These are phyloP conservation scores for Aldabrachelys gigantea DNA, from an alignment of 2,113 vertebrate genomes.

Conservation along the genomic window DNA sequence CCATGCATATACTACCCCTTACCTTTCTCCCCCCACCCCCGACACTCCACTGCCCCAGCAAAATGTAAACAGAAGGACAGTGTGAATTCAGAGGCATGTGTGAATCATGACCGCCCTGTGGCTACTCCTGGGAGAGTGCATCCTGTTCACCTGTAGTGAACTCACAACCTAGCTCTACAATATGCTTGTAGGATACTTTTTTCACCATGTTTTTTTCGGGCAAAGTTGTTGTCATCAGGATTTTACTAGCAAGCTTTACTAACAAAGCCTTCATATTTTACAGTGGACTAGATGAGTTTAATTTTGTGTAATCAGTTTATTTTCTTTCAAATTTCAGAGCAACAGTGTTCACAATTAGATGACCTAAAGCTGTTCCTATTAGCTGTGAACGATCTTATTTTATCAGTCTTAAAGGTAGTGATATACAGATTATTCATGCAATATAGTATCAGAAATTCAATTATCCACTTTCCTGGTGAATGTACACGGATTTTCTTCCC, in stretches of 20 bases:
- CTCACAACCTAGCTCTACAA: background rate
- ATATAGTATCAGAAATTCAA: background rate
- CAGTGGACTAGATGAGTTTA: background rate
- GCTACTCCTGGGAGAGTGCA: background rate
- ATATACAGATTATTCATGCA: background rate
- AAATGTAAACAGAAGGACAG: background rate
- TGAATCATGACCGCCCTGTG: background rate
- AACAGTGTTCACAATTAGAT: background rate
- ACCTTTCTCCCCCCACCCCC: no score
- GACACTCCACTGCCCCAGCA: background rate
- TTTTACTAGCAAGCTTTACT: no score
- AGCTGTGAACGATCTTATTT: background rate
- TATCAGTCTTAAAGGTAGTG: background rate
- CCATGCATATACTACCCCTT: background rate
- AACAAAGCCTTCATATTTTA: background rate
- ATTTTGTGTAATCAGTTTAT: background rate
- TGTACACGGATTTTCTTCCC: background rate
- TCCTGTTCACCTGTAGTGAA: background rate
- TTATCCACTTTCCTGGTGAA: background rate
- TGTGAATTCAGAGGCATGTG: background rate
- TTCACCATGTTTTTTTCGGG: background rate
- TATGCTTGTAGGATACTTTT: background rate
- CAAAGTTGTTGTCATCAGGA: background rate
- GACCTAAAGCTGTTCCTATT: background rate
- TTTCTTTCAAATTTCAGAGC: constrained; percentile 5